phyloP scores from a whole-genome alignment of 2,888 invertebrate species.

The Pharmacophagus antenor region DNA sequence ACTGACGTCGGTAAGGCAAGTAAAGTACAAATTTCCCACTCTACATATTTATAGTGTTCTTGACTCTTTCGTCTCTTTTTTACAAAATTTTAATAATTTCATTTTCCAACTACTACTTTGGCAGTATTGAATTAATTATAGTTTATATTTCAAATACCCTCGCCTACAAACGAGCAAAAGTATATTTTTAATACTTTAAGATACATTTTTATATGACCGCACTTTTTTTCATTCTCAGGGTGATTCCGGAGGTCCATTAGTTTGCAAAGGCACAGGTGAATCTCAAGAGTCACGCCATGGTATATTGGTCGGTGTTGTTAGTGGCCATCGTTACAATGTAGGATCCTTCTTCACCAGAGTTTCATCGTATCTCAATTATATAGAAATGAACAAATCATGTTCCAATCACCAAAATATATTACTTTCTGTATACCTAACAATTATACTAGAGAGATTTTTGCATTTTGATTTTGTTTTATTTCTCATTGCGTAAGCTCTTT shows the following conservation, averaged over 20 bases:
- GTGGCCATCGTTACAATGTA: conserved; percentile 34
- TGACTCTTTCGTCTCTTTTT: no score
- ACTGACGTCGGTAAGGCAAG: conserved; percentile 48
- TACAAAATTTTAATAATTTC: no score
- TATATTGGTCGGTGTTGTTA: conserved; percentile 49
- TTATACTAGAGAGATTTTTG: conserved; percentile 40
- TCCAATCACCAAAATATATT: background rate
- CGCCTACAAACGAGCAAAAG: background rate
- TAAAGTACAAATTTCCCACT: no score
- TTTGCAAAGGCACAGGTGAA: conserved; percentile 48
- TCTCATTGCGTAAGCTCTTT: background rate
- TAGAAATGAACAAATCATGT: conserved; percentile 35
- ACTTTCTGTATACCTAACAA: conserved; percentile 21
- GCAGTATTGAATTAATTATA: no score
- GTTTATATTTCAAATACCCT: no score
- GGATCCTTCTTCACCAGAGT: conserved; percentile 45
- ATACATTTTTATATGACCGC: background rate
- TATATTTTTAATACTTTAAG: background rate
- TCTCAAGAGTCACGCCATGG: conserved; percentile 42
- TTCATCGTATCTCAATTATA: conserved; percentile 38
- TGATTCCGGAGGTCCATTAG: conserved; percentile 64
- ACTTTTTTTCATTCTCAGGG: conserved; percentile 44
- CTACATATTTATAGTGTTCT: no score
- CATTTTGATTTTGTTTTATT: conserved; percentile 50
- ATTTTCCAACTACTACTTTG: no score